Evolutionary conservation across 2,888 invertebrate genomes (phyloP).

Genomic region (Drosophila formosana): DNA sequence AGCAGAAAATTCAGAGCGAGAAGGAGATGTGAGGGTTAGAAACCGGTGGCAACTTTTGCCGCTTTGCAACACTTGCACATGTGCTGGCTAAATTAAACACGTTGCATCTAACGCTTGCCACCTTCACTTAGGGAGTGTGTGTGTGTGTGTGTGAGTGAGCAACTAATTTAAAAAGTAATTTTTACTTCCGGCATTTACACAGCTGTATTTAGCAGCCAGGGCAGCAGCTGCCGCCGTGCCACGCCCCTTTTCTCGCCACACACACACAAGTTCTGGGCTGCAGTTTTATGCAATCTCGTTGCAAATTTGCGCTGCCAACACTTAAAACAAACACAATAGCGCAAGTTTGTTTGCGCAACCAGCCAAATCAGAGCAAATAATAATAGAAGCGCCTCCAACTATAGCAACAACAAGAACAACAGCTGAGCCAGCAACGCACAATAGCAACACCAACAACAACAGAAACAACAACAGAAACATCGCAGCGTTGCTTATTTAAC

Average conservation of each 20-base stretch:
- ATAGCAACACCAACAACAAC: conserved; percentile 2
- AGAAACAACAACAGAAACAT: conserved; percentile 1
- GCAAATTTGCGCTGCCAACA: conserved; percentile 39
- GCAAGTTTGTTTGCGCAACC: conserved; percentile 55
- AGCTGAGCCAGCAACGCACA: conserved; percentile 25
- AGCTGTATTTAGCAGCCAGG: conserved; percentile 60
- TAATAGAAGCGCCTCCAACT: conserved; percentile 56
- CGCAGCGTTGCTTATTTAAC: conserved; percentile 49
- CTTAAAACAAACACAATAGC: conserved; percentile 51
- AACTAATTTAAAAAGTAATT: conserved; percentile 81
- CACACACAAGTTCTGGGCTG: conserved; percentile 13
- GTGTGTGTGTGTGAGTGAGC: conserved; percentile 35
- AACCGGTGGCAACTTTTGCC: conserved; percentile 61
- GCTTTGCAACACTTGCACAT: conserved; percentile 70
- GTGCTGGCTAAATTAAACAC: conserved; percentile 65
- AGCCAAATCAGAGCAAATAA: conserved; percentile 71
- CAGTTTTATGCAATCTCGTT: conserved; percentile 36
- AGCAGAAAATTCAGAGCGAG: background rate
- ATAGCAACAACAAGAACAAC: conserved; percentile 17
- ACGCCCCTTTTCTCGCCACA: background rate
- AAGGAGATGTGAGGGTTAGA: background rate
- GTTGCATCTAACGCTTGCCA: conserved; percentile 46
- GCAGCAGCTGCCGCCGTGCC: conserved; percentile 10
- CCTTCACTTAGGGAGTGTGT: conserved; percentile 22
- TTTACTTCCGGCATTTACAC: conserved; percentile 78